A percentile compares a stretch with the other conserved stretches of the same genome.
These are phyloP conservation scores for Dufourea novaeangliae DNA, from an alignment of 1,140 invertebrate species.

Conservation along the genomic window DNA sequence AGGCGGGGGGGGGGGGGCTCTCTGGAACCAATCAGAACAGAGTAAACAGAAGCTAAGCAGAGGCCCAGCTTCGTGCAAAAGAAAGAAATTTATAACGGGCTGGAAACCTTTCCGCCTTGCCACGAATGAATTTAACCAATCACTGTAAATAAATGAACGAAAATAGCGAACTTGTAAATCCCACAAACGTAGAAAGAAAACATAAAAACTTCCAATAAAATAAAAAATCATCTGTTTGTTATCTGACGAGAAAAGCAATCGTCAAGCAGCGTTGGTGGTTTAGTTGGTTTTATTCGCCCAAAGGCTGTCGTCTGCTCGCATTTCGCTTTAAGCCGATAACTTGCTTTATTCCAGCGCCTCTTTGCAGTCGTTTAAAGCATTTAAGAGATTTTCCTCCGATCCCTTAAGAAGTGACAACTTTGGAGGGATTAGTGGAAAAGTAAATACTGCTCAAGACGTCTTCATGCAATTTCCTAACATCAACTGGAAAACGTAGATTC, in stretches of 20 bases:
- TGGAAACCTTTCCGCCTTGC: too few species aligned
- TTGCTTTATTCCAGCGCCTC: conserved; percentile 51
- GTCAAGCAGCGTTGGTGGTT: not conserved
- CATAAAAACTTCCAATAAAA: too few species aligned
- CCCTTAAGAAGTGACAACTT: conserved; percentile 43
- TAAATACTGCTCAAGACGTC: conserved; percentile 23
- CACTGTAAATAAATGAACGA: too few species aligned
- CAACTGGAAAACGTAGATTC: not conserved
- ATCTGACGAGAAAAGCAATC: not conserved
- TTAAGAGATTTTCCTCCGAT: conserved; percentile 47
- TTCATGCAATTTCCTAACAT: conserved; percentile 27
- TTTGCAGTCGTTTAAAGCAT: conserved; percentile 54
- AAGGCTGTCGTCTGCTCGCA: conserved; percentile 7
- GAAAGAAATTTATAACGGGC: too few species aligned
- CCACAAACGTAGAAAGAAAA: too few species aligned
- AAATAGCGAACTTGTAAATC: too few species aligned
- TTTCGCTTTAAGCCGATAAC: conserved; percentile 54
- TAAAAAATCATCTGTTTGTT: not conserved
- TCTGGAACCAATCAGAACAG: too few species aligned
- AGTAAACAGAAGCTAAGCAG: too few species aligned
- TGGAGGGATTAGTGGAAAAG: conserved; percentile 34
- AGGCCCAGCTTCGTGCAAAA: too few species aligned
- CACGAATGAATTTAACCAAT: too few species aligned
- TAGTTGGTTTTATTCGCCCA: conserved; percentile 25
- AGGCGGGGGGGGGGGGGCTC: too few species aligned